phyloP scores from a whole-genome alignment of 1,140 invertebrate genomes.

The Probaryconus sp. region DNA sequence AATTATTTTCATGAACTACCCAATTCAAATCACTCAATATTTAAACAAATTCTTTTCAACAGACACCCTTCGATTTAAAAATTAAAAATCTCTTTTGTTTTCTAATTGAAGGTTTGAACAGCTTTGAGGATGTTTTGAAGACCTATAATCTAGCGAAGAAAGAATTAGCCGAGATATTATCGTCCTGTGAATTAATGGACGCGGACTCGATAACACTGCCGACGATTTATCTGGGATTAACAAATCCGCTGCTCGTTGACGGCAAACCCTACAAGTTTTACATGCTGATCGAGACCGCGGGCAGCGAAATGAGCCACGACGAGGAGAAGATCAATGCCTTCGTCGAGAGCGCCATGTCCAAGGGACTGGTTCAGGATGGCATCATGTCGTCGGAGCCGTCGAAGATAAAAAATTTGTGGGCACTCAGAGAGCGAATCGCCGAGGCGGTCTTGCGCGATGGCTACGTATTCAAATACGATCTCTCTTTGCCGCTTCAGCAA shows the following conservation, averaged over 20 bases:
- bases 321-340: conserved; percentile 91
- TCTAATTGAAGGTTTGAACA: conserved; percentile 83
- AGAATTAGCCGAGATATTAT: conserved; percentile 92
- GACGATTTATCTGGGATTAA: conserved; percentile 81
- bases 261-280: conserved; percentile 87
- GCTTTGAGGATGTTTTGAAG: conserved; percentile 87
- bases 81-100: too few species aligned
- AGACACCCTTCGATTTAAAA: too few species aligned
- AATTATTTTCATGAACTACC: not conserved
- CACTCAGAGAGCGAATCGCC: conserved; percentile 90
- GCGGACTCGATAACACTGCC: conserved; percentile 82
- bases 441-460: conserved; percentile 89
- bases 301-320: conserved; percentile 89
- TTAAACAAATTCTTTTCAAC: too few species aligned
- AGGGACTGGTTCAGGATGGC: conserved; percentile 88
- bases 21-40: not conserved
- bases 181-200: conserved; percentile 96
- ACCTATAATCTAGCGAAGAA: conserved; percentile 85
- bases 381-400: conserved; percentile 88
- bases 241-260: conserved; percentile 67
- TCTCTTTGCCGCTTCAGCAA: conserved; percentile 90
- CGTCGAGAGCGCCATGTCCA: conserved; percentile 85
- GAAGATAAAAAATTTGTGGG: conserved; percentile 89
- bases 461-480: conserved; percentile 97
- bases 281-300: conserved; percentile 93